Evolutionary conservation across 2,797 vertebrate genomes (phyloP), one percentile per base, ranked within the genome.

Genomic region (Poecile montanus): DNA sequence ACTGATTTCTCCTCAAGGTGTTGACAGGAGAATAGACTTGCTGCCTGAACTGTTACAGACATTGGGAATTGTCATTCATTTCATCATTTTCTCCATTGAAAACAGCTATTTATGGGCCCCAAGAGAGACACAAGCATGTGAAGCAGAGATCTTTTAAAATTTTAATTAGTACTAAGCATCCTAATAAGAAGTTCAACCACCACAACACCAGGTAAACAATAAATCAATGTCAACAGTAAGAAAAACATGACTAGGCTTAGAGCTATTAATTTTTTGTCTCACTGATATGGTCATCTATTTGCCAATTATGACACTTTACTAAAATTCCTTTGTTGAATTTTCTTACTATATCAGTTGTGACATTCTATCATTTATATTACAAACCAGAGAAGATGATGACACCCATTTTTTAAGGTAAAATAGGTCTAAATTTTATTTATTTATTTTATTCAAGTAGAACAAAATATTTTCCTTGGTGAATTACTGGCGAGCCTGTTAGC

Each of bases 111-210:
- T 76, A 30, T 3, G 10, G 13, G 6, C 18, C 60, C 14, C 30
- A 40, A 17, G 32, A 61, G 51, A 85, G 57, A 53, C 6, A 32
- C 7, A 63, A 12, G 5, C 16, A 30, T n/a, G 36, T 50, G 32
- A 72, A 87, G 29, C 13, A 71, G 32, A 70, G 40, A 50, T 27
- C 13, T 89, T 89, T 63, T n/a, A 87, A 89, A 82, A 87, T 72
- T 90, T 92, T 94, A 82, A 87, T 88, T 94, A 88, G 36, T 71
- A 68, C 23, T 74, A 76, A 90, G 60, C 45, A 86, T 71, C 40
- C 34, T 78, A 93, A 93, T 65, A 87, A 71, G 32, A 62, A 16
- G 16, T 60, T 61, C 61, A 81, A 27, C 29, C 27, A 75, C 42
- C 21, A 75, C 54, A 77, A 5, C 29, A 70, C 16, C 38, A 79